Evolutionary conservation across 2,797 vertebrate genomes (phyloP).

Genomic region (Cyclopterus lumpus): DNA sequence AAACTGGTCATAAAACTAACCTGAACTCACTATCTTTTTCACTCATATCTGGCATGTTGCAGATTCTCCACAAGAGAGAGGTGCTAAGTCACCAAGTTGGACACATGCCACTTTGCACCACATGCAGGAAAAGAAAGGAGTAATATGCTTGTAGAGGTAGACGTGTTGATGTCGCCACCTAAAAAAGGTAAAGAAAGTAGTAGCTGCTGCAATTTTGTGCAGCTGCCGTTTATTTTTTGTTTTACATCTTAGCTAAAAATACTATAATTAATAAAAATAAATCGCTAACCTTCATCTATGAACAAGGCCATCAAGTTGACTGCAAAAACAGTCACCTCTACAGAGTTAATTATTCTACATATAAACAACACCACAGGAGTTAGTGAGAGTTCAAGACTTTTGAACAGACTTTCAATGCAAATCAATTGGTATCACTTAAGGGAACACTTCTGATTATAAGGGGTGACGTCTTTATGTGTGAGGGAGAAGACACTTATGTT

Average conservation of each 20-base stretch:
- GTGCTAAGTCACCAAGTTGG: neutral
- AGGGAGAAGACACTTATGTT: neutral
- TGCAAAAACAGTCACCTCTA: neutral
- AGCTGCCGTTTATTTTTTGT: neutral
- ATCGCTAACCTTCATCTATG: neutral
- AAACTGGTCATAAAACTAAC: neutral
- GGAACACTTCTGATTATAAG: neutral
- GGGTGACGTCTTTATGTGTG: neutral
- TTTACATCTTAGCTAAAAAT: neutral
- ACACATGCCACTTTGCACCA: neutral
- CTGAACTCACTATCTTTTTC: neutral
- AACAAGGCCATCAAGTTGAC: neutral
- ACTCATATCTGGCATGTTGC: neutral
- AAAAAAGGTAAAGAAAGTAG: neutral
- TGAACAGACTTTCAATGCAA: neutral
- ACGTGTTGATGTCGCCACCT: neutral
- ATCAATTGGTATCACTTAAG: neutral
- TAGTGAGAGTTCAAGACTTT: neutral
- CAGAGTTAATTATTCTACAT: neutral
- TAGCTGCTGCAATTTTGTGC: neutral
- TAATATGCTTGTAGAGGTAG: neutral
- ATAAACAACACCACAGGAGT: neutral
- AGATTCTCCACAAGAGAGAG: conserved; percentile 13
- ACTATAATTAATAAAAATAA: neutral
- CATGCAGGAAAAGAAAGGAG: neutral